phyloP scores from a whole-genome alignment of 1,140 invertebrate genomes.

The Diabrotica undecimpunctata region DNA sequence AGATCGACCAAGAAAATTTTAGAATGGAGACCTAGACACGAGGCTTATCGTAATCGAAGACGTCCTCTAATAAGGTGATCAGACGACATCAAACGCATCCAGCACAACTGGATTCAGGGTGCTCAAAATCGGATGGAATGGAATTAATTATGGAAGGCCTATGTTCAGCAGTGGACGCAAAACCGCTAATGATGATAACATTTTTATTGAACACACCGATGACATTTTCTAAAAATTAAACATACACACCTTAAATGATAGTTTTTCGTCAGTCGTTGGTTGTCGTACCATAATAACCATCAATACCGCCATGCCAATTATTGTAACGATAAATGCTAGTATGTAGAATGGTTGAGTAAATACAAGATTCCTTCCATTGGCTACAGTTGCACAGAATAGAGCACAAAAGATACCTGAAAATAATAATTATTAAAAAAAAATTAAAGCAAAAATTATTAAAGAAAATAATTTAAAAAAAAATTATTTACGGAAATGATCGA shows the following conservation, averaged over 20 bases:
- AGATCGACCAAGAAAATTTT: too few relatives aligned
- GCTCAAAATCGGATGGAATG: too few relatives aligned
- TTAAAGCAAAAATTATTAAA: not conserved
- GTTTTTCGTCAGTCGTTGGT: slow-evolving; percentile 27
- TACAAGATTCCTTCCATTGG: slow-evolving; percentile 18
- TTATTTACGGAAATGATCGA: not conserved
- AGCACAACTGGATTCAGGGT: too few relatives aligned
- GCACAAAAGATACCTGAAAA: slow-evolving; percentile 27
- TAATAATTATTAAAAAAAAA: not conserved
- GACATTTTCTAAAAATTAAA: too few relatives aligned
- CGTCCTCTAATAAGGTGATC: too few relatives aligned
- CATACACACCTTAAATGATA: slow-evolving; percentile 36
- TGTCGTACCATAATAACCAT: slow-evolving; percentile 48
- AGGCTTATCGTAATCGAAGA: too few relatives aligned
- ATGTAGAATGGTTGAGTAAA: slow-evolving; percentile 25
- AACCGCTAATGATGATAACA: too few relatives aligned
- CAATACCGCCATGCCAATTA: slow-evolving; percentile 20
- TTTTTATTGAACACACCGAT: too few relatives aligned
- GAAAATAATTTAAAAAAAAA: not conserved
- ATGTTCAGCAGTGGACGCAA: too few relatives aligned
- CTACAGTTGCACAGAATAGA: slow-evolving; percentile 26
- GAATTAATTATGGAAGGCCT: too few relatives aligned
- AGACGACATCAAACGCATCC: too few relatives aligned
- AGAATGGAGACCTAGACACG: too few relatives aligned
- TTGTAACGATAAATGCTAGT: slow-evolving; percentile 23